A percentile compares a stretch with the other conserved stretches of the same genome.
Conservation (phyloP, 2,888 invertebrate species). For the Limnephilus rhombicus region DNA sequence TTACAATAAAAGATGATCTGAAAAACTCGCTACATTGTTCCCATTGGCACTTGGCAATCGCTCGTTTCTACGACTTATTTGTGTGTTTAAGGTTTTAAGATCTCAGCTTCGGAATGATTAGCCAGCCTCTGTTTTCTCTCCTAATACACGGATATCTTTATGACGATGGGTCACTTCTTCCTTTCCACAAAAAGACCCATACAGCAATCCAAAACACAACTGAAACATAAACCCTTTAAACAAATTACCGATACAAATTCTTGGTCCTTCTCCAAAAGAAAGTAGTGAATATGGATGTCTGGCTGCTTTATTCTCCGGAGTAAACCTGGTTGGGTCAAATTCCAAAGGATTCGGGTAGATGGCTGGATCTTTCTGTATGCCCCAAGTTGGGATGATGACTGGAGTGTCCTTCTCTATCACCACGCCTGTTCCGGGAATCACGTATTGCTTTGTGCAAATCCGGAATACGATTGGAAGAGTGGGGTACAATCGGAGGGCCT, state of each 20-base stretch:
- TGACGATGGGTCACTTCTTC: too few relatives aligned
- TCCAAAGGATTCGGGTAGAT: constrained; percentile 69
- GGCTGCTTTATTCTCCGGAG: constrained; percentile 67
- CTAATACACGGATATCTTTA: too few relatives aligned
- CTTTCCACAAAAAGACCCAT: too few relatives aligned
- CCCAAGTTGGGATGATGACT: constrained; percentile 68
- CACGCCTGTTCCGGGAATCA: constrained; percentile 67
- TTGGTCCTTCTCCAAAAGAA: constrained; percentile 68
- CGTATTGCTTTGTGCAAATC: constrained; percentile 67
- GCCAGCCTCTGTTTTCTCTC: too few relatives aligned
- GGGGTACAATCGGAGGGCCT: constrained; percentile 71
- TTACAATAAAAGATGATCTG: too few relatives aligned
- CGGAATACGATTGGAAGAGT: constrained; percentile 68
- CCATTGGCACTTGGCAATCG: too few relatives aligned
- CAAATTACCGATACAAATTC: constrained; percentile 66
- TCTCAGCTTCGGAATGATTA: too few relatives aligned
- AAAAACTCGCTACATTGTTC: too few relatives aligned
- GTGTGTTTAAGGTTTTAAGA: too few relatives aligned
- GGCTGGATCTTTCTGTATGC: constrained; percentile 69
- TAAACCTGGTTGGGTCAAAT: constrained; percentile 70
- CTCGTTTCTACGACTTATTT: too few relatives aligned
- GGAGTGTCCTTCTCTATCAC: constrained; percentile 68
- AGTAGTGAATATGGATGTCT: constrained; percentile 67
- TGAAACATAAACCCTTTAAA: constrained; percentile 60
- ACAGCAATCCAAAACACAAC: too few relatives aligned